Base-by-base conservation (phyloP, 2,797 vertebrate species). In the Pyrocephalus nanus region DNA sequence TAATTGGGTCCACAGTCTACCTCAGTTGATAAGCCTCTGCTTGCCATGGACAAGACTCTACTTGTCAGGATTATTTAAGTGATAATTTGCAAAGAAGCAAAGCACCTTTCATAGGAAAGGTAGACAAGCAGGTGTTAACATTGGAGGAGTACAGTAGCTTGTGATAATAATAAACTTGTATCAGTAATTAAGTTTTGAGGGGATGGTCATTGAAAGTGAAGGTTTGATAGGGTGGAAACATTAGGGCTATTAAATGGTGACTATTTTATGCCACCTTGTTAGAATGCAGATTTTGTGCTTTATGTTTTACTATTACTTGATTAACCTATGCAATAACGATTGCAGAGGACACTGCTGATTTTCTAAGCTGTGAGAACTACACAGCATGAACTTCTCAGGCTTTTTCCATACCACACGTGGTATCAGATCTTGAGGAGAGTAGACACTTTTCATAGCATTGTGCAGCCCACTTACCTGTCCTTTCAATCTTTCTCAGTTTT, bases 401-500 rank as follows among this genome's bases (percentile, higher is more conserved):
- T 50, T 71, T 85, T 94, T 61, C 34, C 54, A 5, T 72, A 38
- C 30, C 40, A 38, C 9, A 55, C 5, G 7, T 48, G 27, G 58
- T 61, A 36, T 73, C 54, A 62, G 71, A 65, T 66, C 30, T 82
- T 66, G 53, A 88, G 74, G 60, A 88, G 51, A 82, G 40, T 3
- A 87, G 67, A 34, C 38, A 45, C 50, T 75, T 91, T 88, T 69
- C 69, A 18, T 73, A 88, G 92, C 80, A 43, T 79, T 93, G 80
- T 96, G 95, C 83, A 92, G 61, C 66, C 55, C 86, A 66, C 93
- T 95, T 90, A 90, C 72, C 66, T 94, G 69, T 91, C 62, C 47
- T 92, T 85, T 76, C 54, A 95, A 90, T 82, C 84, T 95, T 94
- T 78, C 93, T 72, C 92, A 99, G 99, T 99, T 96, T 98, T 98